phyloP scores from a whole-genome alignment of 92 coral and sea anemone species.

The Umimayanthus chanpuru region DNA sequence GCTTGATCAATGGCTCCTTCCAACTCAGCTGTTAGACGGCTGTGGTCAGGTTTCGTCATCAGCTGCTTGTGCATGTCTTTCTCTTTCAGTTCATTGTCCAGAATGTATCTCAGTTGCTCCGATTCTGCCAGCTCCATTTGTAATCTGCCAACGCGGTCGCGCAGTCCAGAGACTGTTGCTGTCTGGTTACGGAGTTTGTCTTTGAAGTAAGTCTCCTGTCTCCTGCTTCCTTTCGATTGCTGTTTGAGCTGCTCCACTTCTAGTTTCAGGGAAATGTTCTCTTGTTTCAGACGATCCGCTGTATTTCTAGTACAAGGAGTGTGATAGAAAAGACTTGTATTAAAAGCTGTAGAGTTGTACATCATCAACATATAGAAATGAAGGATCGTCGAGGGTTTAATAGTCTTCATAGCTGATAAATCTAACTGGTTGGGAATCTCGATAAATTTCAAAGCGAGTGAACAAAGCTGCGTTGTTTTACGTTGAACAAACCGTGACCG shows the following conservation, averaged over 20 bases:
- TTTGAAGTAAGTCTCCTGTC: conserved; percentile 1
- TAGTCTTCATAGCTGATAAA: too few relatives aligned
- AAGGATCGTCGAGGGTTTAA: too few relatives aligned
- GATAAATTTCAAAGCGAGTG: too few relatives aligned
- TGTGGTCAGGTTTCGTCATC: not conserved
- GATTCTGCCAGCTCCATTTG: not conserved
- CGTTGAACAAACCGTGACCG: too few relatives aligned
- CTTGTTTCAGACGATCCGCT: conserved; percentile 13
- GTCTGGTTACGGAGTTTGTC: conserved; percentile 8
- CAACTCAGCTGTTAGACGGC: not conserved
- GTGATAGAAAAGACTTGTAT: not conserved
- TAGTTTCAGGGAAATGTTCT: conserved; percentile 12
- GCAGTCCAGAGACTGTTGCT: not conserved
- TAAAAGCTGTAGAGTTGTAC: too few relatives aligned
- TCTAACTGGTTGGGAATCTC: too few relatives aligned
- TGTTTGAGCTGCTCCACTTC: conserved; percentile 6
- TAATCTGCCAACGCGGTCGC: not conserved
- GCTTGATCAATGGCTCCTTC: conserved; percentile 27
- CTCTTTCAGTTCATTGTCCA: not conserved
- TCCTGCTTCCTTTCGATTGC: not conserved
- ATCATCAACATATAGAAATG: too few relatives aligned
- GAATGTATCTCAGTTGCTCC: not conserved
- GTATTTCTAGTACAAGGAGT: not conserved
- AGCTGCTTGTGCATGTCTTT: not conserved
- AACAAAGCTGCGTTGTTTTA: too few relatives aligned